Base-by-base conservation (phyloP, 2,113 vertebrate species). In the Cavia aperea region DNA sequence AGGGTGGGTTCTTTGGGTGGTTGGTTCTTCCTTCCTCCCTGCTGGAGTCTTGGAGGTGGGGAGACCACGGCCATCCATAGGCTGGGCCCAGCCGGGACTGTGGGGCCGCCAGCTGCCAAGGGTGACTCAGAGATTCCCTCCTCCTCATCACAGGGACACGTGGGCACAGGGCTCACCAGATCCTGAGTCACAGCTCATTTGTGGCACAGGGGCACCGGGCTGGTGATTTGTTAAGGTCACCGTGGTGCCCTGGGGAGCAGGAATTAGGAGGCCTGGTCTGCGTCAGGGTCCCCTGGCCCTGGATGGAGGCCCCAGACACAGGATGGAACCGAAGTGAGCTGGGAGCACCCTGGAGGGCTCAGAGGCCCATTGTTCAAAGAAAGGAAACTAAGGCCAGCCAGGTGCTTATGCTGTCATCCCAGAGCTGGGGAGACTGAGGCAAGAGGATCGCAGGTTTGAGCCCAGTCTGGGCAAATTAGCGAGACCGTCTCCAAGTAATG, bases 41-140 rank as follows among this genome's bases (percentile, higher is more conserved):
- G 3, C 4, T 18, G 46, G 56, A 13, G 23, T 15, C 33, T 2
- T 0, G 6, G 10, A 2, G 0, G 11, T n/a, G 72, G 33, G 18
- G 65, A 39, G 58, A 66, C 36, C 15, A 5, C 51, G 16, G 7
- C 26, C 39, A 21, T 14, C 75, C 10, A 79, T 63, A 31, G 10
- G 10, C 60, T 49, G 23, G 31, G n/a, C 29, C 39, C 56, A 15
- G 63, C 0, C 11, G 91, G 83, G 66, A 46, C n/a, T 68, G 43
- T 68, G 72, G 24, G 19, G 4, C 51, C n/a, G 19, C 62, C 56
- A 36, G 24, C 18, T 26, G 66, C 75, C 75, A 78, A 33, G 46
- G 7, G 24, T n/a, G 56, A 66, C 19, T 23, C 62, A 81, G 63
- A 60, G 31, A 56, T 31, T 46, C 62, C 73, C 33, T 78, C 29